Percentiles rank a stretch among this genome's conserved stretches.
Evolutionary conservation across 2,113 vertebrate genomes (phyloP).

Genomic region (Myotis lucifugus): DNA sequence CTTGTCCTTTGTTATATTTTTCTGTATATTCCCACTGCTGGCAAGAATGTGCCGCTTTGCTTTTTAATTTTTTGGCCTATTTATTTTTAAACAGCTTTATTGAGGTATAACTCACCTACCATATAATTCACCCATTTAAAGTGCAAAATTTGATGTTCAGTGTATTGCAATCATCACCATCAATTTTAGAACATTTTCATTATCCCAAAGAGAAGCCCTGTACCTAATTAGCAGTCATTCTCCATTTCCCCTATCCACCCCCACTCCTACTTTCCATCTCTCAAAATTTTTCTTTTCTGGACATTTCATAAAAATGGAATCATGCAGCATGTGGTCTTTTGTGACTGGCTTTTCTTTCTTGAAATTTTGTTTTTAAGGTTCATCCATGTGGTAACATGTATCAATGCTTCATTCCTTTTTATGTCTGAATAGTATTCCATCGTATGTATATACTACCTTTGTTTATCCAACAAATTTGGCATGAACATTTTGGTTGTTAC

Average conservation of each 20-base stretch:
- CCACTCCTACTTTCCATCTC: not conserved
- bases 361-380: not conserved
- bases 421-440: not conserved
- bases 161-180: not conserved
- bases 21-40: not conserved
- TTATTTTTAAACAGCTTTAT: constrained; percentile 5
- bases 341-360: not conserved
- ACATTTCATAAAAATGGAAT: constrained; percentile 2
- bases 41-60: not conserved
- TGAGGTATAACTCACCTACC: not conserved
- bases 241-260: not conserved
- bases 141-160: not conserved
- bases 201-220: not conserved
- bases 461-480: not conserved
- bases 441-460: not conserved
- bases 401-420: not conserved
- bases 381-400: not conserved
- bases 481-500: not conserved
- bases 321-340: not conserved
- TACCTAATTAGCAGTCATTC: not conserved
- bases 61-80: not conserved
- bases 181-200: not conserved
- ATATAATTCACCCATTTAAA: not conserved
- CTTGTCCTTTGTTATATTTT: not conserved
- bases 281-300: not conserved